Conservation (phyloP, 1,140 invertebrate genomes). For the Homalodisca vitripennis region DNA sequence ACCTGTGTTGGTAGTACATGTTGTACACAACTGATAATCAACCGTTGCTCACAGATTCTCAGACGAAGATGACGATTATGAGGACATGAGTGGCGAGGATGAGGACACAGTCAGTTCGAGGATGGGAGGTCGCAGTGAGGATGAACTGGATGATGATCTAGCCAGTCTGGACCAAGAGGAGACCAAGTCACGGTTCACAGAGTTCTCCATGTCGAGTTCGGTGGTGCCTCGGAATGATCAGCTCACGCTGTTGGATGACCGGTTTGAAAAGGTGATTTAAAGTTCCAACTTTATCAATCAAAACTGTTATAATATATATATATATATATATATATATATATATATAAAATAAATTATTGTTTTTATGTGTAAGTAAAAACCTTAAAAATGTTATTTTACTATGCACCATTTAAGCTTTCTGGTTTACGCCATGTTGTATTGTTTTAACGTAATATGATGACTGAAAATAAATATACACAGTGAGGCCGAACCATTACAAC, state of each 20-base stretch:
- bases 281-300: too few species aligned
- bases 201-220: constrained; percentile 93
- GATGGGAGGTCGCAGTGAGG: constrained; percentile 50
- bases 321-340: too few species aligned
- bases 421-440: too few species aligned
- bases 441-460: too few species aligned
- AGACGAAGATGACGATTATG: constrained; percentile 42
- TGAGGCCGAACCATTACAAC: too few species aligned
- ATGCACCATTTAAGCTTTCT: too few species aligned
- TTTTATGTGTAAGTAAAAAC: too few species aligned
- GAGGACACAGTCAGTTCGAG: constrained; percentile 45
- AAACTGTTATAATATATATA: too few species aligned
- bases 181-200: constrained; percentile 85
- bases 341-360: too few species aligned
- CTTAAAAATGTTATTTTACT: too few species aligned
- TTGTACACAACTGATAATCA: not conserved
- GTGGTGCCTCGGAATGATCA: constrained; percentile 85
- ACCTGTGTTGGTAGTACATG: too few species aligned
- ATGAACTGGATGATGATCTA: constrained; percentile 52
- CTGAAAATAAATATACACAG: too few species aligned
- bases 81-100: constrained; percentile 35
- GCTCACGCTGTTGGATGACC: constrained; percentile 79
- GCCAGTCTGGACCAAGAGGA: constrained; percentile 68
- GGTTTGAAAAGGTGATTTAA: constrained; percentile 78
- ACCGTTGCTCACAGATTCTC: constrained; percentile 4